phyloP scores from a whole-genome alignment of 2,888 invertebrate species.

The Melieria crassipennis region DNA sequence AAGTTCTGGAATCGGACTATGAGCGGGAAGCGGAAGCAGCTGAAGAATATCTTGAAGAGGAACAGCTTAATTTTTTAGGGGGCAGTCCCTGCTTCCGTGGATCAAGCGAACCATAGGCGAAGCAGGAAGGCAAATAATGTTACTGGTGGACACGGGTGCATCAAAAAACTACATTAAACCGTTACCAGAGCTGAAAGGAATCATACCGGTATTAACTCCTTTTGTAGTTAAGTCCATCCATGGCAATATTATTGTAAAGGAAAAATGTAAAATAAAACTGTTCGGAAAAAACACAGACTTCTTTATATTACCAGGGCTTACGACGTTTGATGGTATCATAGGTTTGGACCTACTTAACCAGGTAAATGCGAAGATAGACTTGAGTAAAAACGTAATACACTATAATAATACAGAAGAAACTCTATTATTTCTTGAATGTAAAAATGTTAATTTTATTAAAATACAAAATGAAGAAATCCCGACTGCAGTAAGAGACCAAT shows the following conservation, averaged over 20 bases:
- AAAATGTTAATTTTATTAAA: slow-evolving; percentile 38
- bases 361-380: slow-evolving; percentile 36
- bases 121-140: slow-evolving; percentile 12
- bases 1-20: background rate
- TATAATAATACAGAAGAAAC: slow-evolving; percentile 32
- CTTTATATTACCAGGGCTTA: slow-evolving; percentile 36
- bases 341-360: slow-evolving; percentile 41
- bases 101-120: background rate
- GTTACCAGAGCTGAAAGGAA: slow-evolving; percentile 20
- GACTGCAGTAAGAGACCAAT: slow-evolving; percentile 18
- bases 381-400: slow-evolving; percentile 32
- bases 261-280: slow-evolving; percentile 38
- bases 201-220: slow-evolving; percentile 27
- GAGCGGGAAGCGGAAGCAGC: slow-evolving; percentile 1
- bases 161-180: slow-evolving; percentile 40
- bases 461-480: slow-evolving; percentile 36
- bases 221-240: slow-evolving; percentile 39
- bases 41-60: slow-evolving; percentile 15
- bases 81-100: slow-evolving; percentile 13
- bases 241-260: slow-evolving; percentile 31
- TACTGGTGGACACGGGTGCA: slow-evolving; percentile 36
- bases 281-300: slow-evolving; percentile 37
- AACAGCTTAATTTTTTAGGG: slow-evolving; percentile 12
- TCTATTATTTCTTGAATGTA: slow-evolving; percentile 38
- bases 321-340: slow-evolving; percentile 42